Evolutionary conservation across 2,888 invertebrate genomes (phyloP).

Genomic region (Andrena bucephala): DNA sequence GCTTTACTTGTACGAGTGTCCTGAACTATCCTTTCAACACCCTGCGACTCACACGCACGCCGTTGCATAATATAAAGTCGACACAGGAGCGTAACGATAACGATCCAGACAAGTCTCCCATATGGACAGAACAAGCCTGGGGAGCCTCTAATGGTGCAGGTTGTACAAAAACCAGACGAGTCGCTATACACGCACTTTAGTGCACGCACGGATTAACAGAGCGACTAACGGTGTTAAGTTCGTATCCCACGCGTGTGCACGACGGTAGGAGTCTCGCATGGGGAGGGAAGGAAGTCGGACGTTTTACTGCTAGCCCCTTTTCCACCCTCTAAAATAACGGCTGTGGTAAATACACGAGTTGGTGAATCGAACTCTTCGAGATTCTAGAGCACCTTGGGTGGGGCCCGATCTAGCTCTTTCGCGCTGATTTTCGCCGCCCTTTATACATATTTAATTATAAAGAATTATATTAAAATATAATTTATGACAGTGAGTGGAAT

Average conservation of each 20-base stretch:
- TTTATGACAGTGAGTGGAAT: too few relatives aligned
- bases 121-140: constrained; percentile 11
- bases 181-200: constrained; percentile 4
- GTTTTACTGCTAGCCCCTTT: background rate
- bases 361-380: background rate
- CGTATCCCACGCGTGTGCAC: background rate
- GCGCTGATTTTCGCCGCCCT: too few relatives aligned
- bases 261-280: background rate
- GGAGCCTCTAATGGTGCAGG: constrained; percentile 43
- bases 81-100: constrained; percentile 41
- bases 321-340: background rate
- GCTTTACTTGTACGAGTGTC: too few relatives aligned
- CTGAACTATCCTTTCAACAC: too few relatives aligned
- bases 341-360: background rate
- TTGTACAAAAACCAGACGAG: constrained; percentile 31
- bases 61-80: constrained; percentile 14
- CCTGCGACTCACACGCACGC: constrained; percentile 1
- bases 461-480: too few relatives aligned
- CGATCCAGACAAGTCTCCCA: constrained; percentile 41
- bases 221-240: constrained; percentile 37
- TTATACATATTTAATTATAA: too few relatives aligned
- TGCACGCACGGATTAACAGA: constrained; percentile 18
- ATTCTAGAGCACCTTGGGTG: background rate
- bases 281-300: background rate
- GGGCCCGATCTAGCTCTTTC: too few relatives aligned